phyloP scores from a whole-genome alignment of 2,797 vertebrate genomes.

The Podarcis siculus region DNA sequence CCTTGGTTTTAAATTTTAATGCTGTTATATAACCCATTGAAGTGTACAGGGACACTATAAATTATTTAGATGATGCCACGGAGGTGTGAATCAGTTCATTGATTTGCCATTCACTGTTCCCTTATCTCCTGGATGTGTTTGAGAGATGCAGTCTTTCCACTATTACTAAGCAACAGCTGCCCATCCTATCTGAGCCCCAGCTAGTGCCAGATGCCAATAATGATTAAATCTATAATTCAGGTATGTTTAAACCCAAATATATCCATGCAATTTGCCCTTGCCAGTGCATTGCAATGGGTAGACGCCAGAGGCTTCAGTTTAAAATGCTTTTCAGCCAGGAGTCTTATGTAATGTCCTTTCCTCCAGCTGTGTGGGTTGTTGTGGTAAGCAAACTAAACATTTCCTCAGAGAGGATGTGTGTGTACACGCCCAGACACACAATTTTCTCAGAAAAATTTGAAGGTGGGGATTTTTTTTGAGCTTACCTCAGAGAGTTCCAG shows the following conservation, averaged over 20 bases:
- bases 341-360: background rate
- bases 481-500: too few relatives aligned
- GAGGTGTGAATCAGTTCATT: conserved; percentile 65
- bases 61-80: conserved; percentile 64
- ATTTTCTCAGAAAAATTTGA: too few relatives aligned
- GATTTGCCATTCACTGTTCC: conserved; percentile 63
- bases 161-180: conserved; percentile 57
- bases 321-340: background rate
- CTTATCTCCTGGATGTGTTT: conserved; percentile 58
- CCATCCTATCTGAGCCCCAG: conserved; percentile 51
- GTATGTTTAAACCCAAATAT: conserved; percentile 53
- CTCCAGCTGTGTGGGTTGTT: too few relatives aligned
- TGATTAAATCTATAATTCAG: conserved; percentile 74
- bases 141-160: conserved; percentile 20
- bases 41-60: conserved; percentile 43
- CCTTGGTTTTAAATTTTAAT: conserved; percentile 47
- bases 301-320: background rate
- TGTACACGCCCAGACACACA: too few relatives aligned
- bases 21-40: conserved; percentile 41
- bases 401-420: too few relatives aligned
- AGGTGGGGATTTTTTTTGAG: too few relatives aligned
- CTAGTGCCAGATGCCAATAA: conserved; percentile 59
- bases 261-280: conserved; percentile 20
- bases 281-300: background rate
- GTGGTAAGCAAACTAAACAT: too few relatives aligned